A percentile compares a stretch with the other conserved stretches of the same genome.
phyloP scores from a whole-genome alignment of 2,888 invertebrate species.

The Acleris cristana region DNA sequence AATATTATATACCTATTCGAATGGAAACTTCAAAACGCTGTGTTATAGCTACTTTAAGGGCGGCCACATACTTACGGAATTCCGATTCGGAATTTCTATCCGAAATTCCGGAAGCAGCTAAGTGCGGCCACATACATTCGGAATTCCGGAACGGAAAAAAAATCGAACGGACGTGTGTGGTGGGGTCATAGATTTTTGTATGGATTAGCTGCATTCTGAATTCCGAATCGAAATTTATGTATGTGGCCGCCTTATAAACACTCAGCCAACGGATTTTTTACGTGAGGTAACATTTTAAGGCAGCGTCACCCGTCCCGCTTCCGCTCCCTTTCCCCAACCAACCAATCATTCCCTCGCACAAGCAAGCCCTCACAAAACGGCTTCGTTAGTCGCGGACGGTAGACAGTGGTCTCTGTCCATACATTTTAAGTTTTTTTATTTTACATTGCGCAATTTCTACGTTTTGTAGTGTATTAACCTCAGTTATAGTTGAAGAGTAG shows the following conservation, averaged over 20 bases:
- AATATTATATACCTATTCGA: too few relatives aligned
- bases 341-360: slow-evolving; percentile 2
- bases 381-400: slow-evolving; percentile 61
- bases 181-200: too few relatives aligned
- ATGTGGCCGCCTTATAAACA: too few relatives aligned
- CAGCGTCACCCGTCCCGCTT: slow-evolving; percentile 29
- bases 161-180: too few relatives aligned
- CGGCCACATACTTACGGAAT: too few relatives aligned
- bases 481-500: slow-evolving; percentile 68
- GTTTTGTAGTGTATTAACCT: slow-evolving; percentile 58
- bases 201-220: too few relatives aligned
- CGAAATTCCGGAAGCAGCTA: too few relatives aligned
- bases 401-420: slow-evolving; percentile 74
- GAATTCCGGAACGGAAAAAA: too few relatives aligned
- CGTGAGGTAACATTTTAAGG: slow-evolving; percentile 10
- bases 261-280: slow-evolving; percentile 1
- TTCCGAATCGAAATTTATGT: too few relatives aligned
- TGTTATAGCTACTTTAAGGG: slow-evolving; percentile 1
- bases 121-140: too few relatives aligned
- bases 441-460: slow-evolving; percentile 58
- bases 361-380: slow-evolving; percentile 34
- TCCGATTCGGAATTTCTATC: too few relatives aligned
- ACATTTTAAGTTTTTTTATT: slow-evolving; percentile 77
- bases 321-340: slow-evolving; percentile 30
- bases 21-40: too few relatives aligned